phyloP scores from a whole-genome alignment of 2,113 vertebrate species.

The Melanerpes aurifrons region DNA sequence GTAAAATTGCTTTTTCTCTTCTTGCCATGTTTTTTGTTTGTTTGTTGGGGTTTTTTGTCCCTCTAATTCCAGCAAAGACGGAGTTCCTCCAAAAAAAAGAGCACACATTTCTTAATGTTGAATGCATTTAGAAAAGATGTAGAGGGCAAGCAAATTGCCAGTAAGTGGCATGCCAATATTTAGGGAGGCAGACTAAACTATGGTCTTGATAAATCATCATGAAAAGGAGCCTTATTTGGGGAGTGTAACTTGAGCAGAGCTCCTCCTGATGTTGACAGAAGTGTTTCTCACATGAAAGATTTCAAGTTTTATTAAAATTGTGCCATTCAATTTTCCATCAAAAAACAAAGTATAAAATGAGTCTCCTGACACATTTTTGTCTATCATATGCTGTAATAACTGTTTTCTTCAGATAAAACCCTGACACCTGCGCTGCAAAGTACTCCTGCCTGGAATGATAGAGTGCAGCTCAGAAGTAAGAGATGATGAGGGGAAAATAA shows the following conservation, averaged over 20 bases:
- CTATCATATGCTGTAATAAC: neutral
- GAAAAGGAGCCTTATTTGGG: neutral
- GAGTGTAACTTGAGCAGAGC: neutral
- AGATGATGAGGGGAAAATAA: neutral
- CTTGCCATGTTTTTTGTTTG: neutral
- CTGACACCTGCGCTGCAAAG: neutral
- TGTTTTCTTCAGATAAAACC: neutral
- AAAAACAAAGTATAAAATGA: neutral
- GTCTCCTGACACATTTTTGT: neutral
- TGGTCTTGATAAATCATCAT: neutral
- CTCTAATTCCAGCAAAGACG: neutral
- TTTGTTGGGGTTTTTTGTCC: neutral
- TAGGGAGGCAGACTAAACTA: neutral
- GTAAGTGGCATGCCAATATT: neutral
- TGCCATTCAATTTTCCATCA: neutral
- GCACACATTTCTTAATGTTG: neutral
- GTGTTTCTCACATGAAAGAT: neutral
- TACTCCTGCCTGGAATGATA: neutral
- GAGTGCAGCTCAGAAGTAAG: neutral
- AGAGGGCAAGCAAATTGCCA: neutral
- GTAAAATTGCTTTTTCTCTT: neutral
- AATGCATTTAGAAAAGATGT: neutral
- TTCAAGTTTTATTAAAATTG: neutral
- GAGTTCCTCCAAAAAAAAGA: neutral
- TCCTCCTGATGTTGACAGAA: neutral